Conservation (phyloP, 2,797 vertebrate genomes). For the Crocidura indochinensis region DNA sequence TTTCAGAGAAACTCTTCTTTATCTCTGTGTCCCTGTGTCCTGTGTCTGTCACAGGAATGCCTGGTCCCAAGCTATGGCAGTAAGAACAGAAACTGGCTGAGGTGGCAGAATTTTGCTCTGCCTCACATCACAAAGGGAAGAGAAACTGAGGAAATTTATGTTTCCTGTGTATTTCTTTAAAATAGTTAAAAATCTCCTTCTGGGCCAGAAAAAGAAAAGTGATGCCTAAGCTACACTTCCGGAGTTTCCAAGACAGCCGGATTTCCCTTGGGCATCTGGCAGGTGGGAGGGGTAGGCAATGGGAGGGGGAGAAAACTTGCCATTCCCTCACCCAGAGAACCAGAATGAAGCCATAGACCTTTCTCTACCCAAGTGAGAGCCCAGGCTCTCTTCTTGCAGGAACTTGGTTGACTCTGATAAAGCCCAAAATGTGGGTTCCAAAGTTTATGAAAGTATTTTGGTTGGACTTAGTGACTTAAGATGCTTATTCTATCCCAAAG, state of each 20-base stretch:
- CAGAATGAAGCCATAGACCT: too few relatives aligned
- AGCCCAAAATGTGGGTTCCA: not conserved
- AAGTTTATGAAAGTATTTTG: constrained; percentile 23
- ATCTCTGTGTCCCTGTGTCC: not conserved
- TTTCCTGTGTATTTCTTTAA: constrained; percentile 53
- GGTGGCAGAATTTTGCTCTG: not conserved
- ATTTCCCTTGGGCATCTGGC: constrained; percentile 44
- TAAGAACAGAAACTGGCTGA: not conserved
- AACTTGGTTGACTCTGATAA: not conserved
- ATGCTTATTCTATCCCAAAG: not conserved
- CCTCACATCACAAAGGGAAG: not conserved
- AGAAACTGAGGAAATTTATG: constrained; percentile 39
- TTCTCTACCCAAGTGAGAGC: not conserved
- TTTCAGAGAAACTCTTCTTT: not conserved
- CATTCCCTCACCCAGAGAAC: constrained; percentile 3
- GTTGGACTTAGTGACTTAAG: not conserved
- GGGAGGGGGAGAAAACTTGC: not conserved
- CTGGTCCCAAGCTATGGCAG: rapidly evolving
- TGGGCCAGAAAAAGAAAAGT: not conserved
- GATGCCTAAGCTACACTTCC: not conserved
- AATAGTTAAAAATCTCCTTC: not conserved
- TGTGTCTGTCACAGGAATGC: too few relatives aligned
- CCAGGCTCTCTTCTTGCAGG: not conserved
- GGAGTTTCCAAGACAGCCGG: constrained; percentile 9
- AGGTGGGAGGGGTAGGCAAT: not conserved